Percentiles rank a stretch among this genome's conserved stretches.
phyloP scores from a whole-genome alignment of 2,888 invertebrate genomes.

The Smittia aterrima region DNA sequence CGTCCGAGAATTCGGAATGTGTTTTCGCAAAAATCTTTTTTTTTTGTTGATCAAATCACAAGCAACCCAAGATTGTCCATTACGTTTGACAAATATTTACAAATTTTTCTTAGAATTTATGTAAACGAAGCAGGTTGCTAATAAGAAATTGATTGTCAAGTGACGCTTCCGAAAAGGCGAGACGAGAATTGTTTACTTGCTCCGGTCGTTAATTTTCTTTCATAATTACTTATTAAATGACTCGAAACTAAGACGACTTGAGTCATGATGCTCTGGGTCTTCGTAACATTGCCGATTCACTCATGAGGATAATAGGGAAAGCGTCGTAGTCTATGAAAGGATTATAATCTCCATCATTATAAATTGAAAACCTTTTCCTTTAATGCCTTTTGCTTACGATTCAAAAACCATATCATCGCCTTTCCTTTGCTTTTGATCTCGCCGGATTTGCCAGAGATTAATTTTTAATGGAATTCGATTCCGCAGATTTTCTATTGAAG shows the following conservation, averaged over 20 bases:
- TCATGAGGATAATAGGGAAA: background rate
- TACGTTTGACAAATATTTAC: background rate
- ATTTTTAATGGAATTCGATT: constrained; percentile 25
- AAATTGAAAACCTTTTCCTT: background rate
- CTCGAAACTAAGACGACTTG: background rate
- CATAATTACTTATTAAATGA: background rate
- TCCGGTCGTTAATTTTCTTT: background rate
- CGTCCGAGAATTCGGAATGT: too few relatives aligned
- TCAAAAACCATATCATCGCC: constrained; percentile 2
- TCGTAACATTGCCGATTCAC: background rate
- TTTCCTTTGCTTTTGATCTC: constrained; percentile 1
- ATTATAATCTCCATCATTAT: background rate
- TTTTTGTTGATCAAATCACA: background rate
- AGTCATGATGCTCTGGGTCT: background rate
- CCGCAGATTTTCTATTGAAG: background rate
- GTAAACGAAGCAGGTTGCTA: background rate
- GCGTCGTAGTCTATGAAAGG: background rate
- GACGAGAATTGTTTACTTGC: background rate
- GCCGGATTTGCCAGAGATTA: constrained; percentile 15
- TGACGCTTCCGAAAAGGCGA: background rate
- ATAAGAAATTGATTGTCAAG: background rate
- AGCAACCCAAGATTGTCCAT: background rate
- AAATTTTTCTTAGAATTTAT: background rate
- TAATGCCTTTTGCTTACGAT: background rate
- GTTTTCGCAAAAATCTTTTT: too few relatives aligned